Evolutionary conservation across 2,888 invertebrate genomes (phyloP).

Genomic region (Drosophila glabriapex): DNA sequence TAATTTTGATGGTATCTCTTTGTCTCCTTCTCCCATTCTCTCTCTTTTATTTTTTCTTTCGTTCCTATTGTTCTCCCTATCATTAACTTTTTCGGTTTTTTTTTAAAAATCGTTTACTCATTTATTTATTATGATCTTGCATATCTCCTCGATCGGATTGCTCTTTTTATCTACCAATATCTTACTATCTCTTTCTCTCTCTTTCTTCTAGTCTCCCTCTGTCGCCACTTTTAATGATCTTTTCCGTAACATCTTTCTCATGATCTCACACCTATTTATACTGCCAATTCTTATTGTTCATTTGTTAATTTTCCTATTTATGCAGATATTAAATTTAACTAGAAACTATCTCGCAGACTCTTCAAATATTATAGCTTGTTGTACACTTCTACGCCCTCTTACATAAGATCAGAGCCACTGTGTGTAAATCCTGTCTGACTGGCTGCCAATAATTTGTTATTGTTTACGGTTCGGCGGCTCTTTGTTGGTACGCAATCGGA

Average conservation of each 20-base stretch:
- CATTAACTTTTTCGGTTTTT: not conserved
- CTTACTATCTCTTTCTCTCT: no score
- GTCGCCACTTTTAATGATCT: not conserved
- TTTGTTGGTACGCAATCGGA: constrained; percentile 51
- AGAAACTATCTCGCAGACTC: not conserved
- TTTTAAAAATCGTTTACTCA: not conserved
- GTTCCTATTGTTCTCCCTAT: not conserved
- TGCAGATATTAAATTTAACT: not conserved
- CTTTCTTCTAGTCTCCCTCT: not conserved
- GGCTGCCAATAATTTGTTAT: constrained; percentile 50
- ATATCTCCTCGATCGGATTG: not conserved
- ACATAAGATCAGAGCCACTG: constrained; percentile 21
- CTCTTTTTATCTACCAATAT: not conserved
- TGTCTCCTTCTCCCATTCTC: not conserved
- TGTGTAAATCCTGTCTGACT: constrained; percentile 22
- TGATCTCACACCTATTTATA: not conserved
- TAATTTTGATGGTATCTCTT: not conserved
- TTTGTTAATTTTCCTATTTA: not conserved
- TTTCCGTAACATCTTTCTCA: not conserved
- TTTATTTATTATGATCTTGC: not conserved
- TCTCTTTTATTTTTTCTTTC: not conserved
- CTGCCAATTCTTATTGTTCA: not conserved
- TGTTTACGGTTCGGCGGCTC: constrained; percentile 63
- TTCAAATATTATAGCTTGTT: not conserved
- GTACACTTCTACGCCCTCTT: not conserved